A percentile compares a stretch with the other conserved stretches of the same genome.
Evolutionary conservation across 2,113 vertebrate species (phyloP).

Genomic region (Triplophysa tibetana): DNA sequence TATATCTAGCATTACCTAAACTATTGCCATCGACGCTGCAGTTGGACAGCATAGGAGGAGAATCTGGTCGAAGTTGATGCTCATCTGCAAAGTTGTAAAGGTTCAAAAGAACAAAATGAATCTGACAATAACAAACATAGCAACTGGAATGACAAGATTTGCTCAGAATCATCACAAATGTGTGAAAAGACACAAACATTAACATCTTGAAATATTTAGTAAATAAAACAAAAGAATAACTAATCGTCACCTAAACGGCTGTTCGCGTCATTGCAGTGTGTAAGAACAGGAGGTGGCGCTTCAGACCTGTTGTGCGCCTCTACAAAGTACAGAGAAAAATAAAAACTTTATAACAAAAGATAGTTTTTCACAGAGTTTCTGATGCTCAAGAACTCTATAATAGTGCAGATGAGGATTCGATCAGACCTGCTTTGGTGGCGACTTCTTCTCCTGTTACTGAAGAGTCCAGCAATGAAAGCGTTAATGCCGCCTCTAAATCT

Average conservation of each 20-base stretch:
- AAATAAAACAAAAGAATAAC: not conserved
- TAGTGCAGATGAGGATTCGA: too few relatives aligned
- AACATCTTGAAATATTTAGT: not conserved
- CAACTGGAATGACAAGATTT: not conserved
- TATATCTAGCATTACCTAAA: conserved; percentile 69
- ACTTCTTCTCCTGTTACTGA: conserved; percentile 9
- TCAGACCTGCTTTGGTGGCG: conserved; percentile 50
- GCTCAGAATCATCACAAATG: too few relatives aligned
- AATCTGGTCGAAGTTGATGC: not conserved
- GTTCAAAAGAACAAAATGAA: not conserved
- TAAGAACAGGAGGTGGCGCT: conserved; percentile 55
- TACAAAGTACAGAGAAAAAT: not conserved
- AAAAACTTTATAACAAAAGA: not conserved
- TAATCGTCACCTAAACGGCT: conserved; percentile 70
- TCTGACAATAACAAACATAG: not conserved
- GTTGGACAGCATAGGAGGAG: conserved; percentile 71
- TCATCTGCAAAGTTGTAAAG: not conserved
- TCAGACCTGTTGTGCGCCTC: not conserved
- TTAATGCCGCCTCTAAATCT: conserved; percentile 86
- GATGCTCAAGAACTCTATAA: not conserved
- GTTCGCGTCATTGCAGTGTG: conserved; percentile 80
- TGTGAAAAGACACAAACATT: too few relatives aligned
- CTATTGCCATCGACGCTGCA: conserved; percentile 77
- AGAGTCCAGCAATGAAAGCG: conserved; percentile 73
- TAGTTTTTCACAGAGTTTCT: not conserved